Percentiles rank a stretch among this genome's conserved stretches.
phyloP scores from a whole-genome alignment of 2,797 vertebrate species.

The Gallinago nigripennis region DNA sequence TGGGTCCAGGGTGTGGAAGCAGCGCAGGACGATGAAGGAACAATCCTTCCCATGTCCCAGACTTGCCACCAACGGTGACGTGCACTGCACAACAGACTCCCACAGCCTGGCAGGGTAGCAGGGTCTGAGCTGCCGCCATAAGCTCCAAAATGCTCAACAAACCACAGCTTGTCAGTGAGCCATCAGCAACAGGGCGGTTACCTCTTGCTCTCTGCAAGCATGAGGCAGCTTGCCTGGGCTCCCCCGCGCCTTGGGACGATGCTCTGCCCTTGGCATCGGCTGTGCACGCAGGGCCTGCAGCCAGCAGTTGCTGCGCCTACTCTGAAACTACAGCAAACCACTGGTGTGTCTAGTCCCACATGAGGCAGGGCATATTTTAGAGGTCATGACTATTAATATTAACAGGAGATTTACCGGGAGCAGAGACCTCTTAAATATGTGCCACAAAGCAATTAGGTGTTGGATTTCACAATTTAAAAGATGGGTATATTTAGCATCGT shows the following conservation, averaged over 20 bases:
- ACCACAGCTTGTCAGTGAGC: fast-evolving
- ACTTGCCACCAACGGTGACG: fast-evolving
- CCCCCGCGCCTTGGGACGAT: fast-evolving
- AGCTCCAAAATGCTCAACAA: not conserved
- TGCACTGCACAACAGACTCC: fast-evolving
- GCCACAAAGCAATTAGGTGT: constrained; percentile 20
- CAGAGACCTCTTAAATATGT: constrained; percentile 1
- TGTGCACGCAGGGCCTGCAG: fast-evolving
- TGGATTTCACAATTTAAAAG: constrained; percentile 38
- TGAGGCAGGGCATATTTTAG: not conserved
- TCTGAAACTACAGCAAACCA: not conserved
- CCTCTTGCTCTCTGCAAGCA: fast-evolving
- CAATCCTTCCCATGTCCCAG: not conserved
- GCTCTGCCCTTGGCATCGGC: not conserved
- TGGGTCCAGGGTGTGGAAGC: not conserved
- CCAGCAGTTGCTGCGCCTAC: fast-evolving
- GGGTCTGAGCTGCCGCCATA: fast-evolving
- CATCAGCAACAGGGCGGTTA: not conserved
- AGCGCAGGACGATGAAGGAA: not conserved
- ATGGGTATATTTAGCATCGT: not conserved
- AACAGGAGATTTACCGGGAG: not conserved
- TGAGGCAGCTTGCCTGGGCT: not conserved
- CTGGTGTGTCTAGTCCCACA: not conserved
- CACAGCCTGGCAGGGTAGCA: not conserved
- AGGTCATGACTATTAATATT: constrained; percentile 39